A percentile compares a stretch with the other conserved stretches of the same genome.
phyloP scores from a whole-genome alignment of 2,113 vertebrate species.

The Takifugu flavidus region DNA sequence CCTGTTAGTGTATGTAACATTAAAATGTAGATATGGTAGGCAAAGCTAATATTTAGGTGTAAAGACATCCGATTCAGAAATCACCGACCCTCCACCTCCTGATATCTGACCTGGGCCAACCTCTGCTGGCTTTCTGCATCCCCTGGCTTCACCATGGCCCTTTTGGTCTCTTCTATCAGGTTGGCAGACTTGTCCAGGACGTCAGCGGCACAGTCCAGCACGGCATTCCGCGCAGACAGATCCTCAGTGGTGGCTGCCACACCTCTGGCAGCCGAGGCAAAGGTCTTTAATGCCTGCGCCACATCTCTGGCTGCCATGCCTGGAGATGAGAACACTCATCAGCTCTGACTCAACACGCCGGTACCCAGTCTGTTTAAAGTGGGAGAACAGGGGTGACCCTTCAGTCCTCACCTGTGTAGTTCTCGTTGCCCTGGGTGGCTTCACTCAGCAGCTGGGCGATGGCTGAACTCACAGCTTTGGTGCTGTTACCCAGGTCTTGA shows the following conservation, averaged over 20 bases:
- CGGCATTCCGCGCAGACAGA: slow-evolving; percentile 77
- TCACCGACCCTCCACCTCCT: no score
- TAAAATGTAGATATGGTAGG: no score
- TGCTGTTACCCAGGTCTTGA: slow-evolving; percentile 92
- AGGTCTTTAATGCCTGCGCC: slow-evolving; percentile 86
- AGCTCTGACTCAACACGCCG: background rate
- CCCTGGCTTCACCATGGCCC: slow-evolving; percentile 85
- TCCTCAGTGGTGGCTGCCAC: slow-evolving; percentile 86
- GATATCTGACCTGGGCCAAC: slow-evolving; percentile 83
- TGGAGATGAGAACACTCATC: slow-evolving; percentile 38
- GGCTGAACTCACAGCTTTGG: slow-evolving; percentile 91
- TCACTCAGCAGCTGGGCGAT: slow-evolving; percentile 92
- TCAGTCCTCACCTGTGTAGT: slow-evolving; percentile 87
- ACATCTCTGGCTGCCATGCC: slow-evolving; percentile 93
- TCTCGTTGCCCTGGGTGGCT: slow-evolving; percentile 95
- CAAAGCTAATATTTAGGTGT: no score
- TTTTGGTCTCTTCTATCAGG: slow-evolving; percentile 92
- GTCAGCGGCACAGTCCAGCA: slow-evolving; percentile 86
- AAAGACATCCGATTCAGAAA: no score
- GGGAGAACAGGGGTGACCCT: background rate
- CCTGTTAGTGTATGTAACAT: no score
- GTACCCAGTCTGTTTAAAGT: no score
- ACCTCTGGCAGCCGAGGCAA: slow-evolving; percentile 87
- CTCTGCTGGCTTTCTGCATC: slow-evolving; percentile 93
- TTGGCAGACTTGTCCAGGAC: slow-evolving; percentile 95